Percentiles rank a stretch among this genome's conserved stretches.
Conservation (phyloP, 1,140 invertebrate species). For the Atopsyche davidsoni region DNA sequence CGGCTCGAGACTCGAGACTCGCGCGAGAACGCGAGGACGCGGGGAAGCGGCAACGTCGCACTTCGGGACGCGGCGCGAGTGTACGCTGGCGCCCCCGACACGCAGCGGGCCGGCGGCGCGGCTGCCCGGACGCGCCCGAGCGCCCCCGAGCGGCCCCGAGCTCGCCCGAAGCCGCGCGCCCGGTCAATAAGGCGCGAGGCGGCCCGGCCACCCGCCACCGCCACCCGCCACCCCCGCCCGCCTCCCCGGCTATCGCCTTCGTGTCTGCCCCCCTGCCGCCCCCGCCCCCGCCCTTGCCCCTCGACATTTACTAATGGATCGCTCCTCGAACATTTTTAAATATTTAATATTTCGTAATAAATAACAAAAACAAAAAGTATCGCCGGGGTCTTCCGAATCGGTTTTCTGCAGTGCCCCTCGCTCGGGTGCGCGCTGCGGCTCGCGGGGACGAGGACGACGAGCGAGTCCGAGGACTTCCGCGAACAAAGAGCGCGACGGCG, state of each 20-base stretch:
- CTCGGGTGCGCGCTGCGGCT: too few species aligned
- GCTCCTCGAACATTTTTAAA: too few species aligned
- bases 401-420: too few species aligned
- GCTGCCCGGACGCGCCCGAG: conserved; percentile 38
- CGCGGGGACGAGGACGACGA: too few species aligned
- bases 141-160: conserved; percentile 34
- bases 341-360: too few species aligned
- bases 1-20: background rate
- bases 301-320: too few species aligned
- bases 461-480: too few species aligned
- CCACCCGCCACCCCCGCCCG: conserved; percentile 9
- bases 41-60: conserved; percentile 44
- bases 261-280: conserved; percentile 19
- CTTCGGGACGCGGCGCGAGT: conserved; percentile 47
- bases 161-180: conserved; percentile 39
- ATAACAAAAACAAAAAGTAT: too few species aligned
- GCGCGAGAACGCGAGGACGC: conserved; percentile 6
- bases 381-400: too few species aligned
- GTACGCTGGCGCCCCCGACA: conserved; percentile 45
- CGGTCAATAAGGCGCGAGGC: conserved; percentile 40
- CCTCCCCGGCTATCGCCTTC: conserved; percentile 1
- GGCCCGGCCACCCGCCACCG: conserved; percentile 16
- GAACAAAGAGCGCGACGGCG: too few species aligned
- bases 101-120: conserved; percentile 44
- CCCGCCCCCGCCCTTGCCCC: too few species aligned